phyloP scores from a whole-genome alignment of 2,888 invertebrate genomes.

The Mechanitis mazaeus region DNA sequence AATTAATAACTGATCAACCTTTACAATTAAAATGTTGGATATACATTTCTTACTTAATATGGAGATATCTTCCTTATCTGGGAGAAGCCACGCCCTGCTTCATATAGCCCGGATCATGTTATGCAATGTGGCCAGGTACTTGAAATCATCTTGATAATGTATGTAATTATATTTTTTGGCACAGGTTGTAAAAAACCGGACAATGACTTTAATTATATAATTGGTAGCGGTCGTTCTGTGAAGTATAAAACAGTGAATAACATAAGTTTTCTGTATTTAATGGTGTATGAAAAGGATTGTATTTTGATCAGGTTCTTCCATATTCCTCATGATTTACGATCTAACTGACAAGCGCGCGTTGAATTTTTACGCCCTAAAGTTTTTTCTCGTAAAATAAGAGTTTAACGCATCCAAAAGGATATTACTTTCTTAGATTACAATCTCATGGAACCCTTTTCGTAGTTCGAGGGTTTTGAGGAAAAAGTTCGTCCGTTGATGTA shows the following conservation, averaged over 20 bases:
- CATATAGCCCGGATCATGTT: neutral
- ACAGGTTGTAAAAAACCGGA: no score
- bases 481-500: conserved; percentile 16
- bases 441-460: conserved; percentile 40
- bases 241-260: no score
- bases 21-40: conserved; percentile 25
- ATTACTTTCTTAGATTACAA: conserved; percentile 60
- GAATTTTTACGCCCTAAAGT: conserved; percentile 37
- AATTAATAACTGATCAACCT: neutral
- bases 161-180: no score
- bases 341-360: conserved; percentile 36
- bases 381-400: conserved; percentile 32
- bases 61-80: conserved; percentile 23
- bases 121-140: conserved; percentile 2
- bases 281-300: no score
- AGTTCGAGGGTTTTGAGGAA: conserved; percentile 20
- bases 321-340: conserved; percentile 47
- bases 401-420: conserved; percentile 51
- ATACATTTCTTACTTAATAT: conserved; percentile 24
- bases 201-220: no score
- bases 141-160: neutral
- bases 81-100: neutral
- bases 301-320: neutral
- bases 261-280: no score
- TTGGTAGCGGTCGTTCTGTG: no score